These are phyloP conservation scores for Gonatopus flavifemur DNA, from an alignment of 1,140 invertebrate genomes.

Conservation along the genomic window DNA sequence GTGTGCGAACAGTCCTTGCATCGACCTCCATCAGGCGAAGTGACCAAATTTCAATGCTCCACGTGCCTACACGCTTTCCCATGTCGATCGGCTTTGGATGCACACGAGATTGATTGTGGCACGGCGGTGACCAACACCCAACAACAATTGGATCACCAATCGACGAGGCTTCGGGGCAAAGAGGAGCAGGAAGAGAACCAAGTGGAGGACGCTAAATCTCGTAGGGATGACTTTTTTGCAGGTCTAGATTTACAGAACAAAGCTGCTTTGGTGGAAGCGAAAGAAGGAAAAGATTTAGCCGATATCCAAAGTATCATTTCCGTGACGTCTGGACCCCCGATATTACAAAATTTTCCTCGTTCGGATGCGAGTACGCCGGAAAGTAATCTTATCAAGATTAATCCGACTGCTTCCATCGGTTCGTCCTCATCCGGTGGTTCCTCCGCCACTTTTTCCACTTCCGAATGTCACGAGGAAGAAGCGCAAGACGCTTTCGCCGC, in stretches of 20 bases:
- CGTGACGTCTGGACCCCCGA: conserved; percentile 68
- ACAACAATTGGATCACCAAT: conserved; percentile 3
- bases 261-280: conserved; percentile 51
- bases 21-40: conserved; percentile 62
- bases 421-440: conserved; percentile 53
- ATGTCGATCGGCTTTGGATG: conserved; percentile 68
- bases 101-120: conserved; percentile 66
- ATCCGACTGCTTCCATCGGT: conserved; percentile 29
- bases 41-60: conserved; percentile 70
- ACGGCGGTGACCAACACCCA: conserved; percentile 7
- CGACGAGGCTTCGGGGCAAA: conserved; percentile 14
- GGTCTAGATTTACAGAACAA: conserved; percentile 76
- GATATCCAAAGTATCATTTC: conserved; percentile 82
- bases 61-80: conserved; percentile 76
- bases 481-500: conserved; percentile 77
- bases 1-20: conserved; percentile 72
- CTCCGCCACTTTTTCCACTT: conserved; percentile 44
- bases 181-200: conserved; percentile 21
- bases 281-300: conserved; percentile 71
- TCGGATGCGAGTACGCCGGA: conserved; percentile 49
- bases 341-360: conserved; percentile 61
- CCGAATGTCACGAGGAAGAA: conserved; percentile 68
- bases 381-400: conserved; percentile 39
- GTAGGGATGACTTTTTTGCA: conserved; percentile 77
- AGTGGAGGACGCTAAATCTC: conserved; percentile 57